These are phyloP conservation scores for Gibbula magus DNA, from an alignment of 2,888 invertebrate species.

Conservation along the genomic window DNA sequence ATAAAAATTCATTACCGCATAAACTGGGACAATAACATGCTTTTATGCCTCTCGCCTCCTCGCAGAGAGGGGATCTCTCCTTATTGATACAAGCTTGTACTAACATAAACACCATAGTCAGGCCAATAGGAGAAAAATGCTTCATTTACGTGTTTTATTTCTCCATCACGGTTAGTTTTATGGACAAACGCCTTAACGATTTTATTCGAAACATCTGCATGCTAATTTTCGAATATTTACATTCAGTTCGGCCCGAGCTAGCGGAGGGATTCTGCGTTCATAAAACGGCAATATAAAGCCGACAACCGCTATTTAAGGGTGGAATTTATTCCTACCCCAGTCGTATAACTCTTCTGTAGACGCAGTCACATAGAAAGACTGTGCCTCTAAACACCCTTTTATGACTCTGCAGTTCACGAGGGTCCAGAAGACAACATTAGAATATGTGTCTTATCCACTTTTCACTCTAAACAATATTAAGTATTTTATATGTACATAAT, in stretches of 20 bases:
- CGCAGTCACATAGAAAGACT: background rate
- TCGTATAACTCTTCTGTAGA: conserved; percentile 8
- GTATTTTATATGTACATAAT: too few species aligned
- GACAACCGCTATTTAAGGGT: conserved; percentile 22
- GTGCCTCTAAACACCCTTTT: conserved; percentile 4
- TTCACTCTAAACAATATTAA: background rate
- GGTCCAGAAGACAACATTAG: background rate
- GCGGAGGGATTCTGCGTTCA: conserved; percentile 7
- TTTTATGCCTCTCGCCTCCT: conserved; percentile 9
- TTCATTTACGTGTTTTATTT: conserved; percentile 16
- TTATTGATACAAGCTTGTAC: background rate
- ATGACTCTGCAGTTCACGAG: background rate
- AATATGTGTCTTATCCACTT: background rate
- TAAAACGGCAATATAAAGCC: conserved; percentile 19
- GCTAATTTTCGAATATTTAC: conserved; percentile 23
- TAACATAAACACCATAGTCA: background rate
- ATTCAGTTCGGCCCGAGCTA: background rate
- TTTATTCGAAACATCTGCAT: conserved; percentile 24
- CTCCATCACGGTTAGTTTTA: background rate
- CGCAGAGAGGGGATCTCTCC: background rate
- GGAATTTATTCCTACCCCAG: background rate
- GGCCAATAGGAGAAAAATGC: background rate
- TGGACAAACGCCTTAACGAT: conserved; percentile 4
- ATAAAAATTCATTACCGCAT: conserved; percentile 37
- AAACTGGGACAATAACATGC: conserved; percentile 26